Base-by-base conservation (phyloP, 2,888 invertebrate genomes). In the Leucoma salicis region DNA sequence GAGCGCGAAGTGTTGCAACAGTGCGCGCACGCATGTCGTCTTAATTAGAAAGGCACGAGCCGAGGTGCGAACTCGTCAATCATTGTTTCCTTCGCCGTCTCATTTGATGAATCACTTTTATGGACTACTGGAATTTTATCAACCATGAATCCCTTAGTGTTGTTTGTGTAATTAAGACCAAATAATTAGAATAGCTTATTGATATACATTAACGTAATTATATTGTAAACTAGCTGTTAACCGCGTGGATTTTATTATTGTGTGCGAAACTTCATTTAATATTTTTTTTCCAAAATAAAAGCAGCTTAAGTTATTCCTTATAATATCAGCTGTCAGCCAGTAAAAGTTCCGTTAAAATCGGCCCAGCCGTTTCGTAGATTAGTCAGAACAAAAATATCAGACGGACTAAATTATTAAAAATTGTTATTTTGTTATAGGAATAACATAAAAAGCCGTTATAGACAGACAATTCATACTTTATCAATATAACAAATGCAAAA, bases 11-110 rank as follows among this genome's bases (percentile, higher is more conserved):
- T 70, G 70, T 65, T 62, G 74, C 77, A 75, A 55, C 74, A 65
- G 74, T 74, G 84, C 81, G 79, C 76, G 62, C 61, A 70, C 79
- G 83, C 85, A 87, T 82, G 78, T 82, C 81, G 81, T 83, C 86
- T 87, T 88, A 86, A 88, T 88, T 88, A 86, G 82, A 72, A 72
- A 73, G 68, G 74, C 82, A 74, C 66, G 70, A 76, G 68, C 69
- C 78, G 85, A 87, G 84, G 88, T 88, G 88, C 83, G 83, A 88
- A 87, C 80, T 86, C 86, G 82, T 87, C 84, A 80, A 86, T 87
- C 88, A 87, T 85, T 85, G 84, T 81, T 86, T 71, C 76, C 74
- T 70, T 74, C 65, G 60, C 66, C 64, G 62, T 67, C 66, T 72
- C 64, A 67, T 73, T 71, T 79, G 83, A 84, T 82, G 69, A 66